Base-by-base conservation (phyloP, 2,113 vertebrate species). In the Pterocles orientalis region DNA sequence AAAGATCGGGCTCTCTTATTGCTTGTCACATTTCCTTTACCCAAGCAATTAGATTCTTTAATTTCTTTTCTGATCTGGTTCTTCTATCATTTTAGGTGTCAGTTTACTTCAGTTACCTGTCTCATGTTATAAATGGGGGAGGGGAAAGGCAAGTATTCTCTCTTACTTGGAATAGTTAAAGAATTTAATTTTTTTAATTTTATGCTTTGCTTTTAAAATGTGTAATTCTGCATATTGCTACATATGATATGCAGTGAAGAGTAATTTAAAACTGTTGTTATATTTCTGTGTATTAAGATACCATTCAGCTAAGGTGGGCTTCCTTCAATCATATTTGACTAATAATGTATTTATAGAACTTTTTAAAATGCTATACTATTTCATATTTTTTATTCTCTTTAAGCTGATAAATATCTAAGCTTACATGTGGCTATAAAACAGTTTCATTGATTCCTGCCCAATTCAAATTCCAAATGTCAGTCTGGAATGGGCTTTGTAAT, bases 21-120 rank as follows among this genome's bases (percentile, higher is more conserved):
- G 34, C 31, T 53, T 72, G 17, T 54, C 34, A 70, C 4, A 36
- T 58, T 33, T 77, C 31, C 11, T 60, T 29, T 23, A 28, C 17
- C 12, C 7, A 20, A 25, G 31, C 14, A 41, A 25, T 53, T 31
- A 14, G 28, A 41, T 36, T 64, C 2, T 73, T 61, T 18, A n/a
- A 11, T 86, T 81, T 85, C 0, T 83, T 73, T 70, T 72, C n/a
- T 39, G 7, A 18, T 36, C 18, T 36, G 14, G 6, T 79, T 3
- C 2, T 86, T 64, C 9, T 16, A 0, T 45, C 0, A 0, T 29
- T 92, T 77, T 64, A 84, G 15, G 6, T 75, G 26, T 43, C 43
- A n/a, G 28, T 54, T 90, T 43, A 75, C 16, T 82, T 91, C 24
- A n/a, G 9, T 84, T 90, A 39, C 39, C 39, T 10, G 20, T 73